phyloP scores from a whole-genome alignment of 2,888 invertebrate species.

The Agapostemon virescens region DNA sequence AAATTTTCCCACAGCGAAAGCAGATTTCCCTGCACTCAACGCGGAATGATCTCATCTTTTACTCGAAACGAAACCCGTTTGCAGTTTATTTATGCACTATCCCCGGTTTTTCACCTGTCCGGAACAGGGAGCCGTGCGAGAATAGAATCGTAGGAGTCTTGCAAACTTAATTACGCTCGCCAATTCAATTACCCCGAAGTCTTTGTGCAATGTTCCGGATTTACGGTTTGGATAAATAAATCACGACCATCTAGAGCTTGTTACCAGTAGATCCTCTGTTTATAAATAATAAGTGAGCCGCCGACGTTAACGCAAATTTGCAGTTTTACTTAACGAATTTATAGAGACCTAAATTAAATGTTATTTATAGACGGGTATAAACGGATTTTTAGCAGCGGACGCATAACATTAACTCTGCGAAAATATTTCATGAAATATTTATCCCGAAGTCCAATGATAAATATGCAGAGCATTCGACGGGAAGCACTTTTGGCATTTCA shows the following conservation, averaged over 20 bases:
- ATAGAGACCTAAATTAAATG: neutral
- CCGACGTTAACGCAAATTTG: neutral
- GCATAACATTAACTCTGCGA: neutral
- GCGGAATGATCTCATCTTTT: conserved; percentile 31
- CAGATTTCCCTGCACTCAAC: neutral
- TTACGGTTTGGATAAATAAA: conserved; percentile 35
- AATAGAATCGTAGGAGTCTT: conserved; percentile 39
- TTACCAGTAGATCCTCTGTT: neutral
- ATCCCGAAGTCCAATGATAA: neutral
- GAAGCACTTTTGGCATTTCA: neutral
- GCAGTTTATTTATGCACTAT: conserved; percentile 34
- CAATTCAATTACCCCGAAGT: conserved; percentile 48
- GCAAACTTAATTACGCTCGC: conserved; percentile 49
- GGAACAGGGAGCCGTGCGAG: conserved; percentile 33
- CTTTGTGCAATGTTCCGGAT: conserved; percentile 30
- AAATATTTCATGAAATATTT: neutral
- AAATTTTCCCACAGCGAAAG: conserved; percentile 17
- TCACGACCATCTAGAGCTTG: neutral
- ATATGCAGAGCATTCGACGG: neutral
- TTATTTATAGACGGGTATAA: neutral
- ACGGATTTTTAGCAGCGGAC: neutral
- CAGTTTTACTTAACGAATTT: neutral
- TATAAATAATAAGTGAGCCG: neutral
- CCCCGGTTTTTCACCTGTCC: conserved; percentile 34
- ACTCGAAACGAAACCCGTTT: conserved; percentile 32